These are phyloP conservation scores for Scomber colias DNA, from an alignment of 2,113 vertebrate genomes.

Conservation along the genomic window DNA sequence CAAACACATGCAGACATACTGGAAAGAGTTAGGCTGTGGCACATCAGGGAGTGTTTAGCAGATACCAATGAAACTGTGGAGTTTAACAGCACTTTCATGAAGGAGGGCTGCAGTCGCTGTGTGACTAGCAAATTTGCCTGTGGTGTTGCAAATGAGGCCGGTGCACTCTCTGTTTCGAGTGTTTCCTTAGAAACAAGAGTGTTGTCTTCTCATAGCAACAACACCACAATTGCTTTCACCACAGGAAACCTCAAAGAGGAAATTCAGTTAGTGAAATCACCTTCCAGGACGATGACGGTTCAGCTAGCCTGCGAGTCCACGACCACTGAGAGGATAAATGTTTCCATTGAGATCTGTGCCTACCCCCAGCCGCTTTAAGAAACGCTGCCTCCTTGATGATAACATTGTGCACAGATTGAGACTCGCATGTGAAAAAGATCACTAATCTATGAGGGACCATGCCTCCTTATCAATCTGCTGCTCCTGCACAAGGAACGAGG, in stretches of 20 bases:
- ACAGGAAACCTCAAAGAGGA: constrained; percentile 78
- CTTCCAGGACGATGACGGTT: constrained; percentile 55
- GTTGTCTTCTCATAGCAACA: constrained; percentile 77
- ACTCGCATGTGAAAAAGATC: constrained; percentile 10
- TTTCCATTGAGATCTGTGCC: constrained; percentile 36
- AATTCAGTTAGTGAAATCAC: constrained; percentile 68
- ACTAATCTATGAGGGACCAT: constrained; percentile 14
- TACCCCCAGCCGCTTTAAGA: constrained; percentile 19
- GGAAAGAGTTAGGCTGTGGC: neutral
- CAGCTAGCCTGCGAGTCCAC: constrained; percentile 16
- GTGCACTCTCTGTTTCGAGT: constrained; percentile 34
- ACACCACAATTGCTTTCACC: constrained; percentile 61
- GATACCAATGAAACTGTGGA: constrained; percentile 17
- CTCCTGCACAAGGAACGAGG: constrained; percentile 17
- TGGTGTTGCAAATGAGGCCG: constrained; percentile 63
- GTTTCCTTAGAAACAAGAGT: constrained; percentile 79
- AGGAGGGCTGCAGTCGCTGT: constrained; percentile 43
- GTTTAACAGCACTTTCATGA: constrained; percentile 17
- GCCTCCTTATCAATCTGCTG: constrained; percentile 43
- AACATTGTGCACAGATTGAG: constrained; percentile 27
- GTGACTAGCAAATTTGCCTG: constrained; percentile 45
- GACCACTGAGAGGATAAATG: constrained; percentile 48
- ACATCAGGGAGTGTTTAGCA: constrained; percentile 2
- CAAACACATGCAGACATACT: neutral
- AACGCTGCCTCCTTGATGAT: constrained; percentile 52